Base-by-base conservation (phyloP, 2,797 vertebrate genomes). In the Poeciliopsis presidionis region DNA sequence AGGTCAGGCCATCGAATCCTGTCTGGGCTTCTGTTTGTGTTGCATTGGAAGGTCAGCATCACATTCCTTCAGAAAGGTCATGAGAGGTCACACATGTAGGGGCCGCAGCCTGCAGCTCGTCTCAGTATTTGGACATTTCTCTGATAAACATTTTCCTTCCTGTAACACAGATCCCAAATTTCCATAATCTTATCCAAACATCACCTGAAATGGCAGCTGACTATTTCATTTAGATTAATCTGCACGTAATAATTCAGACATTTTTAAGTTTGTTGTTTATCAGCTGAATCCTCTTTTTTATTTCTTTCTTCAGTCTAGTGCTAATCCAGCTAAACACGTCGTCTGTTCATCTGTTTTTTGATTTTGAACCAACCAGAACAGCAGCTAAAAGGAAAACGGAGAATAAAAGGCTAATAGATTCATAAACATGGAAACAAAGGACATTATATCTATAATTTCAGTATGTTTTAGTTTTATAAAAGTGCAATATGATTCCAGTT, bases 41-140 rank as follows among this genome's bases (percentile, higher is more conserved):
- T 51, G 41, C 47, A 47, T 63, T 46, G 79, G 72, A 74, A 53
- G 82, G 78, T 86, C 83, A 78, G 81, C 73, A 79, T 89, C 82
- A 70, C 11, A 71, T 79, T 75, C 49, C 81, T 79, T 74, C 7
- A 67, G 69, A 55, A 41, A 67, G 65, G 39, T 41, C 65, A 69
- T 7, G 36, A 75, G 20, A 63, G 57, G 43, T 76, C 63, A 76
- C 18, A 67, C 30, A 63, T 46, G 53, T 45, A 47, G 41, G 30
- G 30, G 45, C 4, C 30, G 49, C 46, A 79, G 47, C 49, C 41
- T 18, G 49, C n/a, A 45, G 36, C 49, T 22, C n/a, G 13, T 53
- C 59, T 74, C 36, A 72, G 72, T 78, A 55, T 78, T 74, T n/a
- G 25, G 30, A 59, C 36, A 33, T 63, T 53, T n/a, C 51, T 78